Evolutionary conservation across 2,888 invertebrate genomes (phyloP).

Genomic region (Drosophila robusta): DNA sequence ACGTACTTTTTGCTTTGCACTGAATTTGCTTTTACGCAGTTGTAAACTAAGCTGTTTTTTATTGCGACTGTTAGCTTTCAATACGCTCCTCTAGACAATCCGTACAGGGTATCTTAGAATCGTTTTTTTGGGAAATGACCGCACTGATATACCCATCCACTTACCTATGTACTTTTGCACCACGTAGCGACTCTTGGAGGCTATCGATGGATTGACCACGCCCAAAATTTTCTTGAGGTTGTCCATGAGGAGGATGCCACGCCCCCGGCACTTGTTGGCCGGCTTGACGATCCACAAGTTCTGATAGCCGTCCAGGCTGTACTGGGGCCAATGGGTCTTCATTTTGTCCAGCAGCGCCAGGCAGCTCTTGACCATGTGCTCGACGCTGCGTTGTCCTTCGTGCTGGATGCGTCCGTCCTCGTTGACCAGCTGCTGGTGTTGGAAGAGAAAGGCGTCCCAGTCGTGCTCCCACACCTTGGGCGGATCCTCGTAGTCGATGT

Average conservation of each 20-base stretch:
- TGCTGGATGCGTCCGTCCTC: conserved; percentile 86
- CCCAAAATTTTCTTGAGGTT: conserved; percentile 93
- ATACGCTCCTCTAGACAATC: too few relatives aligned
- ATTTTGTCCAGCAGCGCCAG: conserved; percentile 89
- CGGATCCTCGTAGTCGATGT: conserved; percentile 88
- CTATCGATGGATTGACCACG: conserved; percentile 89
- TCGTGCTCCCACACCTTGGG: conserved; percentile 92
- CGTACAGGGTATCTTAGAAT: not conserved
- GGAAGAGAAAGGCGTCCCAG: conserved; percentile 94
- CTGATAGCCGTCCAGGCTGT: conserved; percentile 92
- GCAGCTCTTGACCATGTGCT: conserved; percentile 84
- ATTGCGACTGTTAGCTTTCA: too few relatives aligned
- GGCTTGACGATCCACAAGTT: conserved; percentile 98
- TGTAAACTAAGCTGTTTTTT: too few relatives aligned
- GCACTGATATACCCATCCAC: conserved; percentile 34
- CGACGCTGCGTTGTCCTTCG: conserved; percentile 76
- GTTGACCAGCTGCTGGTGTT: conserved; percentile 89
- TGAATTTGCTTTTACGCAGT: too few relatives aligned
- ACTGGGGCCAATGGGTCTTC: conserved; percentile 91
- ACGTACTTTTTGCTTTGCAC: too few relatives aligned
- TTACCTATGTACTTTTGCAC: conserved; percentile 98
- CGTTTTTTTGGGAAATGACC: not conserved
- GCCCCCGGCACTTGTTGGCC: conserved; percentile 95
- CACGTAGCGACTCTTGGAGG: conserved; percentile 92
- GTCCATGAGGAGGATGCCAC: conserved; percentile 95